phyloP scores from a whole-genome alignment of 2,113 vertebrate species.

The Zosterops borbonicus region DNA sequence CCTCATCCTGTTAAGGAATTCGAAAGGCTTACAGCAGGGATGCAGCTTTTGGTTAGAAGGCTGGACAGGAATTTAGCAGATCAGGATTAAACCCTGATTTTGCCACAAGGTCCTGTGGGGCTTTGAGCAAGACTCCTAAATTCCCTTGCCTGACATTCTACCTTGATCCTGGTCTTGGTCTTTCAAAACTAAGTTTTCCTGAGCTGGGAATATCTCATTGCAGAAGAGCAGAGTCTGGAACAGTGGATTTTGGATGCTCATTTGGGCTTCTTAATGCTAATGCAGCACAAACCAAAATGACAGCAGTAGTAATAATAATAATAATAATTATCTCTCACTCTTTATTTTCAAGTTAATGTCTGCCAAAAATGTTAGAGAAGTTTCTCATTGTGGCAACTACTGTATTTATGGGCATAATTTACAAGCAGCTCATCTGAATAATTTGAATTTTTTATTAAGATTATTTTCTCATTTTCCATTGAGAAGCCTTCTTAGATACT shows the following conservation, averaged over 20 bases:
- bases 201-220: background rate
- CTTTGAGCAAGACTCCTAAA: background rate
- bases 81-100: background rate
- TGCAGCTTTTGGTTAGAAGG: background rate
- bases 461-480: constrained; percentile 61
- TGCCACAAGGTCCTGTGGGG: background rate
- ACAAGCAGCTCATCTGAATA: constrained; percentile 53
- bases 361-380: constrained; percentile 56
- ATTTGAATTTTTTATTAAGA: constrained; percentile 63
- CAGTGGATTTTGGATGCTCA: background rate
- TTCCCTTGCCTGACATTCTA: background rate
- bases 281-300: constrained; percentile 9
- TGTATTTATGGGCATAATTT: constrained; percentile 48
- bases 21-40: background rate
- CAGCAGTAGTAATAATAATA: constrained; percentile 11
- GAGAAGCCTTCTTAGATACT: constrained; percentile 44
- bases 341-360: constrained; percentile 54
- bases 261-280: constrained; percentile 21
- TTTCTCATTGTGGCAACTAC: constrained; percentile 56
- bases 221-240: background rate
- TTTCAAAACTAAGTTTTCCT: background rate
- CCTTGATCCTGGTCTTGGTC: background rate
- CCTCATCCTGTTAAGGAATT: background rate
- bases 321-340: constrained; percentile 33
- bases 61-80: background rate